A percentile compares a stretch with the other conserved stretches of the same genome.
phyloP scores from a whole-genome alignment of 2,113 vertebrate species.

The Charadrius vociferus region DNA sequence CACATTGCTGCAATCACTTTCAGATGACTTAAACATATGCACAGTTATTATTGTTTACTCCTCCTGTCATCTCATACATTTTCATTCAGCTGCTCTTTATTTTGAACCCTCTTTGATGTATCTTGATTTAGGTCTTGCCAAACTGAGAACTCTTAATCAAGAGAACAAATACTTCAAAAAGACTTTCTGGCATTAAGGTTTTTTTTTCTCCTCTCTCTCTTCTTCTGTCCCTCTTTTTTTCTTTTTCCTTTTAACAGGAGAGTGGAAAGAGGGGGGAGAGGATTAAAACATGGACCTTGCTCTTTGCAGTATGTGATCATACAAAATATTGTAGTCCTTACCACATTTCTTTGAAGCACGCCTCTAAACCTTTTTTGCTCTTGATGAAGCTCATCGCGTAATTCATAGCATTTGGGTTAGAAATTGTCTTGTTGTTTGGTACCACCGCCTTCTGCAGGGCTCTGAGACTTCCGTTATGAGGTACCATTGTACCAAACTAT shows the following conservation, averaged over 20 bases:
- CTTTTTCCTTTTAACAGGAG: background rate
- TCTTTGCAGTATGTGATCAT: background rate
- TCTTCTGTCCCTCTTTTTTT: background rate
- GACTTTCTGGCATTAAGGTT: slow-evolving; percentile 20
- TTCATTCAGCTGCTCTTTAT: slow-evolving; percentile 70
- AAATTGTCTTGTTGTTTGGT: background rate
- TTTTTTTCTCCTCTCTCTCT: too few species aligned
- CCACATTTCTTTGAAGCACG: background rate
- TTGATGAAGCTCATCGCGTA: background rate
- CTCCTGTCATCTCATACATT: slow-evolving; percentile 63
- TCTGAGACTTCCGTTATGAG: background rate
- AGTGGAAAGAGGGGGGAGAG: background rate
- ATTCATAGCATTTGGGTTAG: background rate
- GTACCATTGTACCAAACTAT: background rate
- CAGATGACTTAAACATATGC: slow-evolving; percentile 67
- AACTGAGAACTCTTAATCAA: slow-evolving; percentile 65
- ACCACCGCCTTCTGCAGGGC: background rate
- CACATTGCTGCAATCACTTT: slow-evolving; percentile 66
- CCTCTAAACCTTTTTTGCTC: background rate
- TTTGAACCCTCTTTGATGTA: slow-evolving; percentile 69
- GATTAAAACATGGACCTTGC: background rate
- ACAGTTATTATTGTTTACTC: slow-evolving; percentile 68
- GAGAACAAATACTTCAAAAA: slow-evolving; percentile 66
- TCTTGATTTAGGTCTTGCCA: slow-evolving; percentile 73
- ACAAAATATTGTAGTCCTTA: background rate